Percentiles rank a stretch among this genome's conserved stretches.
Conservation (phyloP, 1,140 invertebrate species). For the Papilio machaon region DNA sequence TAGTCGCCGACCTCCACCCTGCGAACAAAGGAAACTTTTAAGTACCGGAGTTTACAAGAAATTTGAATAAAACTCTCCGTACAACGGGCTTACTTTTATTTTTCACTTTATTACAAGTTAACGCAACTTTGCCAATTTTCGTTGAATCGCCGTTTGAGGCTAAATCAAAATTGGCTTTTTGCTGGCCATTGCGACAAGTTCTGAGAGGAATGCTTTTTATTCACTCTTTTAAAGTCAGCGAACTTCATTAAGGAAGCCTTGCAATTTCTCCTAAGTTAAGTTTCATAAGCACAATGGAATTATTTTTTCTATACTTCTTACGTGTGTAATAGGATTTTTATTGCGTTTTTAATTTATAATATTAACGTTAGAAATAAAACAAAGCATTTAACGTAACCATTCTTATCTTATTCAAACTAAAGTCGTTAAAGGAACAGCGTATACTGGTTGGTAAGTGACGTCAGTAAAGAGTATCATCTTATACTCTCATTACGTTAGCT, state of each 20-base stretch:
- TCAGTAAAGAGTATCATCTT: constrained; percentile 5
- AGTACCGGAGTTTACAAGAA: constrained; percentile 52
- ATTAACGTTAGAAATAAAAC: not conserved
- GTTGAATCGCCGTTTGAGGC: constrained; percentile 6
- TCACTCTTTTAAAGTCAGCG: constrained; percentile 19
- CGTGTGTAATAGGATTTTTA: not conserved
- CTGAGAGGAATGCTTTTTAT: constrained; percentile 18
- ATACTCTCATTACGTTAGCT: not conserved
- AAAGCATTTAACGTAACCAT: not conserved
- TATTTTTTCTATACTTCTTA: not conserved
- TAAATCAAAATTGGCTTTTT: constrained; percentile 33
- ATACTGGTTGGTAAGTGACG: not conserved
- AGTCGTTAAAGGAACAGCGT: not conserved
- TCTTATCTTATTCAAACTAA: not conserved
- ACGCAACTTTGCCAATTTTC: constrained; percentile 36
- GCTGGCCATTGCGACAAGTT: constrained; percentile 16
- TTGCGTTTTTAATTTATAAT: not conserved
- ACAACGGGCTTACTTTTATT: constrained; percentile 38
- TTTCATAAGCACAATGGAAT: not conserved
- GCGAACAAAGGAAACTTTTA: constrained; percentile 63
- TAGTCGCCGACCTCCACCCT: constrained; percentile 48
- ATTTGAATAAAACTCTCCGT: constrained; percentile 42
- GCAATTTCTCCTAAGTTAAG: not conserved
- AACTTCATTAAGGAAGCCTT: constrained; percentile 26
- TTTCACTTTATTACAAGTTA: constrained; percentile 34